Conservation (phyloP, 2,797 vertebrate genomes). For the Podargus strigoides region DNA sequence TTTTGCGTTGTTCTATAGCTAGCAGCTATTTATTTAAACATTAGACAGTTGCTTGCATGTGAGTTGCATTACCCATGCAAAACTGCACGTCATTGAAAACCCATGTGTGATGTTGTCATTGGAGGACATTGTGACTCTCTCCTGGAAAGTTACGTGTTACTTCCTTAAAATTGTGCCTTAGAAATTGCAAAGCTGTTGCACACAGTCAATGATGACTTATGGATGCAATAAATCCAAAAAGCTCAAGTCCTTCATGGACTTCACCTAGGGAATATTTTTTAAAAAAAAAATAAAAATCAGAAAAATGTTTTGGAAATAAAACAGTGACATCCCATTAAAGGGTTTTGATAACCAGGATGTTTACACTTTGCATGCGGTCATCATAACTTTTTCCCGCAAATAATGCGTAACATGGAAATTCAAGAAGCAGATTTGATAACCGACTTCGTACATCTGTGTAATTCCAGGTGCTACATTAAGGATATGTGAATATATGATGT, state of each 20-base stretch:
- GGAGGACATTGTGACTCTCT: constrained; percentile 37
- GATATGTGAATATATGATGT: constrained; percentile 12
- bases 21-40: constrained; percentile 75
- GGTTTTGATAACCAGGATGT: constrained; percentile 67
- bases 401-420: constrained; percentile 18
- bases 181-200: constrained; percentile 79
- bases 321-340: constrained; percentile 14
- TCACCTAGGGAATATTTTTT: constrained; percentile 48
- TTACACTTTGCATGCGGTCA: constrained; percentile 70
- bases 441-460: constrained; percentile 21
- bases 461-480: constrained; percentile 30
- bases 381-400: constrained; percentile 33
- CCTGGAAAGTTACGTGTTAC: constrained; percentile 63
- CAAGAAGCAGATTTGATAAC: constrained; percentile 49
- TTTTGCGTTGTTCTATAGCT: constrained; percentile 55
- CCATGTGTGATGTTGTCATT: not conserved
- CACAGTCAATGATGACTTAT: constrained; percentile 56
- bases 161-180: constrained; percentile 91
- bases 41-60: constrained; percentile 64
- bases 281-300: not conserved
- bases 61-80: constrained; percentile 35
- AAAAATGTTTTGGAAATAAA: constrained; percentile 58
- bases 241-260: constrained; percentile 2
- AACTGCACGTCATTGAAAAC: constrained; percentile 11
- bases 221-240: constrained; percentile 69